A percentile compares a stretch with the other conserved stretches of the same genome.
Evolutionary conservation across 2,113 vertebrate species (phyloP).

Genomic region (Pelecanus crispus): DNA sequence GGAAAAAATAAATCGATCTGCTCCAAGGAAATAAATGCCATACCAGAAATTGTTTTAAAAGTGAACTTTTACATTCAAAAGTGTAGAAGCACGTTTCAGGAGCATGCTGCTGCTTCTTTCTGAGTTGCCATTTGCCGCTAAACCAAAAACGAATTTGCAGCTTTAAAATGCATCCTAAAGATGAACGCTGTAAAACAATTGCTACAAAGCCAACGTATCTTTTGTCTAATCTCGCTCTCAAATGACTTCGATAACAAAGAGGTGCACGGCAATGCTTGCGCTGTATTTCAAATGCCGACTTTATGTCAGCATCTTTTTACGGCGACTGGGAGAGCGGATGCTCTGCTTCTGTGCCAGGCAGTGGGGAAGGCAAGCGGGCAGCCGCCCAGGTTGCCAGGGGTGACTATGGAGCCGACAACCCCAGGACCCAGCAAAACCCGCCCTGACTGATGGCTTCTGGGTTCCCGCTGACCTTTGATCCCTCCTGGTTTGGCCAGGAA

Average conservation of each 20-base stretch:
- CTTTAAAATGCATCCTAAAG: slow-evolving; percentile 27
- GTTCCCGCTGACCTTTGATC: slow-evolving; percentile 82
- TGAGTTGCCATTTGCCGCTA: neutral
- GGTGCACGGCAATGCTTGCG: neutral
- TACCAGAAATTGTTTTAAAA: neutral
- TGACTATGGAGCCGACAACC: slow-evolving; percentile 79
- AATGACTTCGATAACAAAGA: neutral
- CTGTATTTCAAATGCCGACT: slow-evolving; percentile 51
- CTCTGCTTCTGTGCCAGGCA: slow-evolving; percentile 44
- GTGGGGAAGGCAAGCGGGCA: slow-evolving; percentile 53
- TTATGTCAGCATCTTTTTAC: slow-evolving; percentile 63
- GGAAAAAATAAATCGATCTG: neutral
- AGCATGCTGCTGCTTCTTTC: neutral
- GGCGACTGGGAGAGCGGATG: slow-evolving; percentile 21
- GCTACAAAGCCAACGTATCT: neutral
- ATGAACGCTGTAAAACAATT: neutral
- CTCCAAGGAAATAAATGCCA: slow-evolving; percentile 29
- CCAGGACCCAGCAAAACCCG: slow-evolving; percentile 75
- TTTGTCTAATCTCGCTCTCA: slow-evolving; percentile 11
- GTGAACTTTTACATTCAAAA: neutral
- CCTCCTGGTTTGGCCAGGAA: slow-evolving; percentile 71
- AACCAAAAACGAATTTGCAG: neutral
- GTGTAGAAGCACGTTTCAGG: neutral
- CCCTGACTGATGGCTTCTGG: slow-evolving; percentile 86
- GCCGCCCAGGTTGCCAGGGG: slow-evolving; percentile 74